Base-by-base conservation (phyloP, 1,140 invertebrate species). In the Drosophila nikananu region DNA sequence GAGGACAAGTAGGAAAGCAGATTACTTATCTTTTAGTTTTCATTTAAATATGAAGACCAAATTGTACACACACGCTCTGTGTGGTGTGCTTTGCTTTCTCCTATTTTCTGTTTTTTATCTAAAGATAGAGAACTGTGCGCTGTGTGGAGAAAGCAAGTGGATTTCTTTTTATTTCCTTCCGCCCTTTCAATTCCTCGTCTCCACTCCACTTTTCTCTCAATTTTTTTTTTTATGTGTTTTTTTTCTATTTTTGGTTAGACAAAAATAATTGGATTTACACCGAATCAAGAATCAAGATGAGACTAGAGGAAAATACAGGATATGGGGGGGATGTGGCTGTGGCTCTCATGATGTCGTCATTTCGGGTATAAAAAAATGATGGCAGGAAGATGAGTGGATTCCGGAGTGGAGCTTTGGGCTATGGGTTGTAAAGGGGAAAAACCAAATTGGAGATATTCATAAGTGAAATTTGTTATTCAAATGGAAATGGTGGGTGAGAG, bases 21-120 rank as follows among this genome's bases (percentile, higher is more conserved):
- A 87, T 87, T 87, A 87, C 84, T 87, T 87, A 87, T 87, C 83
- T 87, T 86, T 87, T 80, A 81, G 58, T 89, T 87, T 83, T 87
- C 72, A 87, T 87, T 87, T 87, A 83, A 87, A 89, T 86, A 87
- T 86, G 76, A 86, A 82, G 74, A 78, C 74, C 67, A 65, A 84
- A 84, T 79, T 84, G 67, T 74, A 61, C 70, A 63, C 72, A 73
- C 70, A 73, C 52, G 72, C 77, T 49, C 41, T 8, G 39, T 48
- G 21, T 25, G 32, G 12, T 35, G 15, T 37, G 52, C 52, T 12
- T 37, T 17, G 52, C 52, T 55, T 55, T 55, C 52, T 54, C 23
- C 41, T 46, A 10, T 49, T 49, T 25, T 49, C 46, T 17, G 13
- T 23, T 55, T 52, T 48, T 35, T 42, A 19, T 21, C 10, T 39